Conservation (phyloP, 1,140 invertebrate species). For the Bombus pyrosoma region DNA sequence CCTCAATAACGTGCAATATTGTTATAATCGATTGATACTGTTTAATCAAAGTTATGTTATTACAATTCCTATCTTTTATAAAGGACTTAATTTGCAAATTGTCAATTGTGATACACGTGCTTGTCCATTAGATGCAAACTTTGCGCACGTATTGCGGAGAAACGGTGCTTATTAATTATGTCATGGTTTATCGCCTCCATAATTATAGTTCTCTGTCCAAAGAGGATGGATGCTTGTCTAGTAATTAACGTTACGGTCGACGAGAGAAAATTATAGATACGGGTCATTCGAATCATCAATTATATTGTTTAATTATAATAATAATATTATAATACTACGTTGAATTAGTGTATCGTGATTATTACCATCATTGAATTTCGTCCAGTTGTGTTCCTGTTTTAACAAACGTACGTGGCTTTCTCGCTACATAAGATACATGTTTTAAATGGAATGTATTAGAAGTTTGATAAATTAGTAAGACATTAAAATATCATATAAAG, state of each 20-base stretch:
- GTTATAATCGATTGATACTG: background rate
- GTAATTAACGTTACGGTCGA: constrained; percentile 55
- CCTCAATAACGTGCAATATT: background rate
- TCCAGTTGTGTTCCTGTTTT: background rate
- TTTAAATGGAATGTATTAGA: background rate
- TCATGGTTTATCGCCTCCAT: constrained; percentile 66
- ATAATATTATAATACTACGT: constrained; percentile 18
- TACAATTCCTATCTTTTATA: no score
- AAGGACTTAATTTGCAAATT: constrained; percentile 20
- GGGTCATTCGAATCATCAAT: constrained; percentile 9
- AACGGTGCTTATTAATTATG: constrained; percentile 62
- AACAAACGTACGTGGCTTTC: background rate
- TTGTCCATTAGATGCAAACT: background rate
- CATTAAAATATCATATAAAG: background rate
- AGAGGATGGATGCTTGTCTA: constrained; percentile 43
- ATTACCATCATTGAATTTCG: constrained; percentile 11
- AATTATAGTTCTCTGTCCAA: constrained; percentile 50
- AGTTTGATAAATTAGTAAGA: background rate
- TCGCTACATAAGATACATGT: background rate
- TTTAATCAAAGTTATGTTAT: background rate
- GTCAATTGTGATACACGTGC: background rate
- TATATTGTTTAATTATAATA: background rate
- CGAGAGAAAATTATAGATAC: constrained; percentile 48
- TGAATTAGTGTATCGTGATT: background rate
- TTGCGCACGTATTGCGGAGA: background rate